Percentiles rank a stretch among this genome's conserved stretches.
Evolutionary conservation across 2,797 vertebrate genomes (phyloP).

Genomic region (Oreochromis grahami): DNA sequence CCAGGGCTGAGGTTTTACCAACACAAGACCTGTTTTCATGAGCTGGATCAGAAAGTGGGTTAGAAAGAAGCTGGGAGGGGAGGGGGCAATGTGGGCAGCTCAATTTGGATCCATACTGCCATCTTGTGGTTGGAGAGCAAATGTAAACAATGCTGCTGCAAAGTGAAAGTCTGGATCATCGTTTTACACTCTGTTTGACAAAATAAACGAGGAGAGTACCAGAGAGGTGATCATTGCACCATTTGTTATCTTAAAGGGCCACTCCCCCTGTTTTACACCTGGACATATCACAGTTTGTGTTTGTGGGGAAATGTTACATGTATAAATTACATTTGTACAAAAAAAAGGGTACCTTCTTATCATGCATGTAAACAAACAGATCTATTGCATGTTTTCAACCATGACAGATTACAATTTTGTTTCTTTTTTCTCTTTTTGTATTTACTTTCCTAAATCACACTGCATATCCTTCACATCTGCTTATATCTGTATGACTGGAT

Average conservation of each 20-base stretch:
- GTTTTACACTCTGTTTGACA: neutral
- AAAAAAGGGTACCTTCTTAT: neutral
- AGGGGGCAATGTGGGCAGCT: neutral
- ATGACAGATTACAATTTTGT: neutral
- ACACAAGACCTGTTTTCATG: constrained; percentile 1
- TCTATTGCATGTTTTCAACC: no score
- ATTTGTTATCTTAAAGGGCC: neutral
- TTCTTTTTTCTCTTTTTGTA: neutral
- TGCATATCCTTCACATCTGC: neutral
- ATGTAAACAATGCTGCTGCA: neutral
- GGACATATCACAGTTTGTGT: neutral
- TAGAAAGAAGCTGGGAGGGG: neutral
- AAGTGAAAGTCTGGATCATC: neutral
- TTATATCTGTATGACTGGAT: neutral
- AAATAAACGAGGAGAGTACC: neutral
- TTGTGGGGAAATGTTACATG: neutral
- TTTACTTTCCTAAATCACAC: neutral
- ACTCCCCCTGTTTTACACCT: neutral
- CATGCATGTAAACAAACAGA: neutral
- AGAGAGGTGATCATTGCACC: neutral
- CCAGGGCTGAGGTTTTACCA: neutral
- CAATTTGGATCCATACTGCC: constrained; percentile 28
- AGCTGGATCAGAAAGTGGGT: neutral
- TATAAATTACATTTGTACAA: neutral
- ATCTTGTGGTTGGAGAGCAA: constrained; percentile 21